Evolutionary conservation across 2,888 invertebrate genomes (phyloP).

Genomic region (Hyppa rectilinea): DNA sequence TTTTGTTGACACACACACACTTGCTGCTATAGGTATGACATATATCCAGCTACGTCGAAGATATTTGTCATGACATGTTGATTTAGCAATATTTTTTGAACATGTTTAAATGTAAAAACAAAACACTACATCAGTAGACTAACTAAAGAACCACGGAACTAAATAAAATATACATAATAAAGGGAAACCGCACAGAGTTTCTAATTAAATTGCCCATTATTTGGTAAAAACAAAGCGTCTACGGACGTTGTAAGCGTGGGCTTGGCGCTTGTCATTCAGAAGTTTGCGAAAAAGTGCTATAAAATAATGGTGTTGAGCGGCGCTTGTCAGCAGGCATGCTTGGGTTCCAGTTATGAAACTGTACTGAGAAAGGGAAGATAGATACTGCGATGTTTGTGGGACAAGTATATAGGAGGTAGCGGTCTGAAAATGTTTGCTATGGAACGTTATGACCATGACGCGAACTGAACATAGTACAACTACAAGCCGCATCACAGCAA

Average conservation of each 20-base stretch:
- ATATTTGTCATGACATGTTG: background rate
- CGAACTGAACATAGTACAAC: background rate
- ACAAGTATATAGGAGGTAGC: slow-evolving; percentile 31
- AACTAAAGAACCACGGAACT: background rate
- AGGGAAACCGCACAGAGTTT: slow-evolving; percentile 19
- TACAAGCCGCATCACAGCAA: too few relatives aligned
- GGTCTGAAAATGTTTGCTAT: background rate
- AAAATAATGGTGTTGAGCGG: slow-evolving; percentile 68
- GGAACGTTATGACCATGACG: background rate
- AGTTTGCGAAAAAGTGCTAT: slow-evolving; percentile 67
- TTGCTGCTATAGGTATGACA: background rate
- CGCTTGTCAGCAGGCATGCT: slow-evolving; percentile 72
- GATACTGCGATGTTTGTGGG: slow-evolving; percentile 59
- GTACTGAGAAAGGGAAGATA: slow-evolving; percentile 69
- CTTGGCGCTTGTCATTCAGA: slow-evolving; percentile 43
- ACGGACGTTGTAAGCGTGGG: slow-evolving; percentile 30
- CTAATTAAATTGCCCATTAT: slow-evolving; percentile 49
- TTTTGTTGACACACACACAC: too few relatives aligned
- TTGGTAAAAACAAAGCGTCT: slow-evolving; percentile 46
- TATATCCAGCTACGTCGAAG: background rate
- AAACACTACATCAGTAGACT: slow-evolving; percentile 1
- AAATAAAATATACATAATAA: slow-evolving; percentile 17
- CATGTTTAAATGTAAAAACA: background rate
- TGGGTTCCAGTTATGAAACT: slow-evolving; percentile 73
- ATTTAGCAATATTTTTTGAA: too few relatives aligned